Evolutionary conservation across 1,140 invertebrate species (phyloP).

Genomic region (Proctacanthus coquilletti): DNA sequence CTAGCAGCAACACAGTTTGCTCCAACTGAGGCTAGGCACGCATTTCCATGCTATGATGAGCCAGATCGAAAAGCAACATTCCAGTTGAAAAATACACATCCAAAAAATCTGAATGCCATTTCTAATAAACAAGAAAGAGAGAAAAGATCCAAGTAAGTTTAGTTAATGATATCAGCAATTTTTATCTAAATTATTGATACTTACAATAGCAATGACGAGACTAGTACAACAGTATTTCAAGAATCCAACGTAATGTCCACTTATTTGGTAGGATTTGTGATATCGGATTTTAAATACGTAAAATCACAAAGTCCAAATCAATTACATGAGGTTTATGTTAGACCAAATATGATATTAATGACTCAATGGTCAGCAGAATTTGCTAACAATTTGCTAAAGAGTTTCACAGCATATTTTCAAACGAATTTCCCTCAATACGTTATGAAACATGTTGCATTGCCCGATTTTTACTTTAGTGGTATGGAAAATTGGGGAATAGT

Average conservation of each 20-base stretch:
- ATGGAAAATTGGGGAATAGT: conserved; percentile 62
- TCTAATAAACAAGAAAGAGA: conserved; percentile 33
- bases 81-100: conserved; percentile 36
- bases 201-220: no score
- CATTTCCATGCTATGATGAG: conserved; percentile 77
- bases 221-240: conserved; percentile 12
- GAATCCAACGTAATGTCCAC: conserved; percentile 13
- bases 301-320: no score
- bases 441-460: conserved; percentile 49
- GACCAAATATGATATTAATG: no score
- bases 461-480: conserved; percentile 49
- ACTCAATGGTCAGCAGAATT: no score
- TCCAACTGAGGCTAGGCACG: conserved; percentile 51
- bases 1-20: conserved; percentile 67
- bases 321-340: no score
- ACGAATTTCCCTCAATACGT: no score
- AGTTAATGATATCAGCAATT: not conserved
- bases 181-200: not conserved
- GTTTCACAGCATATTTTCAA: not conserved
- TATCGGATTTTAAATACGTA: conserved; percentile 22
- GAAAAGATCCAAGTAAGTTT: not conserved
- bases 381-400: not conserved
- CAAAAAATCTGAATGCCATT: conserved; percentile 29
- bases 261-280: conserved; percentile 25
- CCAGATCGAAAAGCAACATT: conserved; percentile 58